Evolutionary conservation across 1,140 invertebrate genomes (phyloP), one percentile per base, ranked within the genome.

Genomic region (Cydia pomonella): DNA sequence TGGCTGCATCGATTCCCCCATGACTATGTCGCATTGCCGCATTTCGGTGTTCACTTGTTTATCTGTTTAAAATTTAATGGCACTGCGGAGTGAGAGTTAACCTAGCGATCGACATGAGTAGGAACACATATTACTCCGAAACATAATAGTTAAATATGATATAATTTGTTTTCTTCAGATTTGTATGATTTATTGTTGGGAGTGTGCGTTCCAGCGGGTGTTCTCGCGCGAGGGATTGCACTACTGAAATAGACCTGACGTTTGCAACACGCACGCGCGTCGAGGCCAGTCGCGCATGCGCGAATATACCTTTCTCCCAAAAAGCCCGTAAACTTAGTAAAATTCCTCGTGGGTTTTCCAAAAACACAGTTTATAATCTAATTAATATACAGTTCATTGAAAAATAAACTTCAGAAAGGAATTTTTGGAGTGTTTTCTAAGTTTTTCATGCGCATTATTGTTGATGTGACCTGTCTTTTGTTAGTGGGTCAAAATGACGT

Each of bases 201-300:
- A 74, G 62, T 62, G 73, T 66, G 62, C 62, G 33, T 53, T 59
- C 29, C 53, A 38, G 73, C 50, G 64, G 64, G 25, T 50, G 73
- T 29, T 44, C 50, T 73, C 73, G 73, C 73, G 73, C 38, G 29
- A 72, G 21, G 50, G 25, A 21, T 18, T 63, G 73, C 44, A 74
- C 73, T 86, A 91, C 91, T 87, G 86, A 91, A 92, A 92, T 92
- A 92, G 88, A 87, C 74, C 77, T 91, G 89, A 91, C 87, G 89
- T 92, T 89, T 86, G 21, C 6, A 73, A 29, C 64, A 85, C 89
- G 90, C 90, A 81, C 87, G 88, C 78, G 81, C 76, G 73, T n/a
- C 62, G 53, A 72, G 21, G 12, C 12, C 47, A 7, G 25, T 27
- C 53, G 75, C 87, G 85, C 88, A 87, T 85, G 88, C 89, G 88